These are phyloP conservation scores for Gastracanthus pulcherrimus DNA, from an alignment of 2,888 invertebrate genomes.

Conservation along the genomic window DNA sequence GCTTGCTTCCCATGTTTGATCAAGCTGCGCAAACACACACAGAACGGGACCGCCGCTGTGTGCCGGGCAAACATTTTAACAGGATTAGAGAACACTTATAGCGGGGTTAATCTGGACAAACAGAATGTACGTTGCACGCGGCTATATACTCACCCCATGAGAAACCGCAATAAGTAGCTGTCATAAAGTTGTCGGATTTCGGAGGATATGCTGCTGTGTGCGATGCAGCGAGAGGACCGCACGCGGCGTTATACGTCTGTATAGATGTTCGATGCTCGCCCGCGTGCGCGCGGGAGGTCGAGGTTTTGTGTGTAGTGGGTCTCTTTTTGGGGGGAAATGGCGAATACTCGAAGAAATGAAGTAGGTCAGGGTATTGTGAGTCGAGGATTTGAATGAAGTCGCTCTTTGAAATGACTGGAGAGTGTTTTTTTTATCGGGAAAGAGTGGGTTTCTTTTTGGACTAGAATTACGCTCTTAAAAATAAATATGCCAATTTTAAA, in stretches of 20 bases:
- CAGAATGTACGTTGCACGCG: slow-evolving; percentile 57
- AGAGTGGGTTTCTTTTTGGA: no score
- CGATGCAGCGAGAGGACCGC: neutral
- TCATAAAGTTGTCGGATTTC: slow-evolving; percentile 66
- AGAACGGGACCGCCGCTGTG: slow-evolving; percentile 45
- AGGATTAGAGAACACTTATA: slow-evolving; percentile 76
- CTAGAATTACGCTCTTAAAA: no score
- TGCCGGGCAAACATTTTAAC: slow-evolving; percentile 77
- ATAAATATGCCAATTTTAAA: no score
- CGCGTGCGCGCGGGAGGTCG: no score
- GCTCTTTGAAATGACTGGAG: no score
- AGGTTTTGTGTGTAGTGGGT: no score
- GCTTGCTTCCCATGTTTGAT: slow-evolving; percentile 69
- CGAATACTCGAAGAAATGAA: neutral
- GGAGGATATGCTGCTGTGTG: slow-evolving; percentile 30
- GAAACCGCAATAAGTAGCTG: slow-evolving; percentile 70
- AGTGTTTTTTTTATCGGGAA: no score
- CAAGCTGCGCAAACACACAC: slow-evolving; percentile 75
- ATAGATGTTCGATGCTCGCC: neutral
- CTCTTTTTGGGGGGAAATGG: neutral
- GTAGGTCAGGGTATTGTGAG: neutral
- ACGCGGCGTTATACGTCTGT: neutral
- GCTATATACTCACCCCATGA: slow-evolving; percentile 55
- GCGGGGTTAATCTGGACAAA: slow-evolving; percentile 73
- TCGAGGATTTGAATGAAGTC: no score